Evolutionary conservation across 2,113 vertebrate species (phyloP).

Genomic region (Micronycteris hirsuta): DNA sequence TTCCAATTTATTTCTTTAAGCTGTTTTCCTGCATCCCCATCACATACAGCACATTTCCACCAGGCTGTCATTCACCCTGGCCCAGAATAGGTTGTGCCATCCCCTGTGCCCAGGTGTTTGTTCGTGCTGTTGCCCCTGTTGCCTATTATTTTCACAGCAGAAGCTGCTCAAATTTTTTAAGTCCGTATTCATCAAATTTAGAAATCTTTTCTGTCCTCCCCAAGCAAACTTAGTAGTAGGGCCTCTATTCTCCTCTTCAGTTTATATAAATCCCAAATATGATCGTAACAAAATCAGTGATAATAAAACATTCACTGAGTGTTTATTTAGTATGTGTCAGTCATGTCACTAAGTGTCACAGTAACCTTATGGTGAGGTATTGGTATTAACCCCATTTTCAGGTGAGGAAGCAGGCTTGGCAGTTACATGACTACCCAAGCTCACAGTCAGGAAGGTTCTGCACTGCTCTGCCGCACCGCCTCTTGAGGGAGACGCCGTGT

Average conservation of each 20-base stretch:
- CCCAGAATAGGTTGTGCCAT: background rate
- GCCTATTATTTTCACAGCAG: background rate
- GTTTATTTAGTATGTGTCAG: background rate
- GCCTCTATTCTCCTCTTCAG: background rate
- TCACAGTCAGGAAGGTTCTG: background rate
- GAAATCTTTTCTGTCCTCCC: background rate
- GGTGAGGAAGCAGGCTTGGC: background rate
- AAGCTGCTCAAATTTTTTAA: background rate
- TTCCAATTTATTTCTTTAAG: background rate
- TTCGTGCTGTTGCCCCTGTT: background rate
- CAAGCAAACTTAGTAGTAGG: background rate
- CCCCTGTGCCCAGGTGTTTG: background rate
- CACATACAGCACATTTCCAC: background rate
- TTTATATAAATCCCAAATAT: background rate
- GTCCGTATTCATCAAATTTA: background rate
- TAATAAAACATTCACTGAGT: background rate
- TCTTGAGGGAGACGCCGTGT: background rate
- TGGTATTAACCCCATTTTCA: background rate
- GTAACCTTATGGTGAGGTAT: background rate
- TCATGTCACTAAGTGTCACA: background rate
- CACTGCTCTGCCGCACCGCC: rapidly evolving
- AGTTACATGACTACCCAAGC: background rate
- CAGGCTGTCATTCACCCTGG: background rate
- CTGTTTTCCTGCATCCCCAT: background rate
- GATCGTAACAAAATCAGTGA: background rate